Percentiles rank a stretch among this genome's conserved stretches.
Conservation (phyloP, 1,140 invertebrate species). For the Plodia interpunctella region DNA sequence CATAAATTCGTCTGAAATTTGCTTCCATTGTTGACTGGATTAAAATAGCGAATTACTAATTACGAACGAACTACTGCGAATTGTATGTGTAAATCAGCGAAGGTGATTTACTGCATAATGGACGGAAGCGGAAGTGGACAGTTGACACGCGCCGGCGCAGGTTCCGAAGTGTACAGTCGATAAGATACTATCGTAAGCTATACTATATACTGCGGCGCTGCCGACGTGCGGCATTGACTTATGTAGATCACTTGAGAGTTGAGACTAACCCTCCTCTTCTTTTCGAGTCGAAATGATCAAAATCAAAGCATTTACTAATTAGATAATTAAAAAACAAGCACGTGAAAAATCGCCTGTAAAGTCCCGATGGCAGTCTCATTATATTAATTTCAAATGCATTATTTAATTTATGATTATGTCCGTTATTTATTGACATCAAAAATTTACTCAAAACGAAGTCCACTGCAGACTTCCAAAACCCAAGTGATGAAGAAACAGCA, state of each 20-base stretch:
- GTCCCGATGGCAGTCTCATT: too few species aligned
- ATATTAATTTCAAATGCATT: too few species aligned
- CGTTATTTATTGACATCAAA: too few species aligned
- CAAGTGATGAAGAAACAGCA: too few species aligned
- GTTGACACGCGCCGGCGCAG: neutral
- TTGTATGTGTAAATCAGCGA: neutral
- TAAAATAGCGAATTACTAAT: neutral
- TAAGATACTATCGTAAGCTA: neutral
- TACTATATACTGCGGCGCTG: neutral
- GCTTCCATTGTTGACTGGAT: neutral
- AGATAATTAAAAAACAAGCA: too few species aligned
- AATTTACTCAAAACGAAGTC: too few species aligned
- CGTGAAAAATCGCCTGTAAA: too few species aligned
- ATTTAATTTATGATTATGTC: too few species aligned
- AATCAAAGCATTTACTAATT: too few species aligned
- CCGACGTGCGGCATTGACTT: neutral
- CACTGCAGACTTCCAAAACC: too few species aligned
- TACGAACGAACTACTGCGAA: neutral
- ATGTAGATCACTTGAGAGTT: neutral
- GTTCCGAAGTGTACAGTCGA: neutral
- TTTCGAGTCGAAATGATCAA: too few species aligned
- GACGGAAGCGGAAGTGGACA: neutral
- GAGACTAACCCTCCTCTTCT: too few species aligned
- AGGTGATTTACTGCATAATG: slow-evolving; percentile 2
- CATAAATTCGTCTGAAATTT: neutral